A percentile compares a stretch with the other conserved stretches of the same genome.
Conservation (phyloP, 2,888 invertebrate species). For the Cryptophagus acutangulus region DNA sequence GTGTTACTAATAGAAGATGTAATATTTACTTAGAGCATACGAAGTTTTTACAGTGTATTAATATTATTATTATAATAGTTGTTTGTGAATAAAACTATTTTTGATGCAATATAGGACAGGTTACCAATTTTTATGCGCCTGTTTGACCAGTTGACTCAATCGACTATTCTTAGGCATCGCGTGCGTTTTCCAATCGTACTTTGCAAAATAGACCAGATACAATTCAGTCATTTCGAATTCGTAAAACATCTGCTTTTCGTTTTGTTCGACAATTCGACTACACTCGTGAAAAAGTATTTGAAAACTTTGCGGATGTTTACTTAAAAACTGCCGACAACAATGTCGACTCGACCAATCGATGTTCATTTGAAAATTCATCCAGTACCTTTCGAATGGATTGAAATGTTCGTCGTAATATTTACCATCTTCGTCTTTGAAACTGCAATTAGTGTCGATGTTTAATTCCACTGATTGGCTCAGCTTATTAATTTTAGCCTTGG, state of each 20-base stretch:
- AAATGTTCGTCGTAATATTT: conserved; percentile 31
- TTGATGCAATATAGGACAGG: conserved; percentile 11
- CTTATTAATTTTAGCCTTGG: no score
- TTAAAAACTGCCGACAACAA: conserved; percentile 28
- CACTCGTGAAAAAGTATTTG: conserved; percentile 38
- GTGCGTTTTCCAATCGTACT: conserved; percentile 18
- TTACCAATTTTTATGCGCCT: conserved; percentile 3
- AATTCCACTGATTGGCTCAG: no score
- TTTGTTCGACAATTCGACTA: conserved; percentile 37
- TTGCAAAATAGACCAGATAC: conserved; percentile 30
- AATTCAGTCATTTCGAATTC: conserved; percentile 36
- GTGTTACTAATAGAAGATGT: no score
- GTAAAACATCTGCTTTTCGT: conserved; percentile 30
- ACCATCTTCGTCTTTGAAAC: no score
- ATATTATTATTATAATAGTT: conserved; percentile 12
- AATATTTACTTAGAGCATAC: background rate
- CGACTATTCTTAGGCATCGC: background rate
- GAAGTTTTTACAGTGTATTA: conserved; percentile 22
- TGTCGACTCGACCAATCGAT: conserved; percentile 22
- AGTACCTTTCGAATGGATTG: conserved; percentile 38
- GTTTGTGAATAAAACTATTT: conserved; percentile 27
- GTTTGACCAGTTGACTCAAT: background rate
- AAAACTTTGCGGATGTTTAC: conserved; percentile 34
- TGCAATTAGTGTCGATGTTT: no score
- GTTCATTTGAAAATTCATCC: conserved; percentile 32